phyloP scores from a whole-genome alignment of 2,113 vertebrate species.

The Euleptes europaea region DNA sequence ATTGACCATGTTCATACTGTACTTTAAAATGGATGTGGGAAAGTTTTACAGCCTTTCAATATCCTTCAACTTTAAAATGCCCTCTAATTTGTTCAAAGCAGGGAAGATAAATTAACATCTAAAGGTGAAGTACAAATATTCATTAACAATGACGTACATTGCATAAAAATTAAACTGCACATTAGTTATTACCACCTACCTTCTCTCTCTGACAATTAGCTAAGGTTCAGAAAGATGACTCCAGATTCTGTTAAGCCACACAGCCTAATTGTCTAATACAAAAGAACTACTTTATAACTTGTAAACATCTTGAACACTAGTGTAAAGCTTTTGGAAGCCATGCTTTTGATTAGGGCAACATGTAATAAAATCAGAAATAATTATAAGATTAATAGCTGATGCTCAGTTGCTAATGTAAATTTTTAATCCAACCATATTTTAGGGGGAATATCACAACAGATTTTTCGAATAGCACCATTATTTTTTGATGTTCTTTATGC shows the following conservation, averaged over 20 bases:
- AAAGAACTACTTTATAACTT: not conserved
- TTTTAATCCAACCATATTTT: not conserved
- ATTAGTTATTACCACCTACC: not conserved
- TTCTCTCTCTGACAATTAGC: not conserved
- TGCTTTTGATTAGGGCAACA: not conserved
- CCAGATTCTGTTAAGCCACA: not conserved
- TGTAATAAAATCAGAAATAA: not conserved
- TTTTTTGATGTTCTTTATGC: not conserved
- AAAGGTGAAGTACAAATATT: fast-evolving
- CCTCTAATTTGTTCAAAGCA: not conserved
- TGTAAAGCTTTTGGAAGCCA: fast-evolving
- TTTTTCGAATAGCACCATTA: not conserved
- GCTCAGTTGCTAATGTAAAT: not conserved
- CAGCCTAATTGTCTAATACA: not conserved
- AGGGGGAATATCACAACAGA: not conserved
- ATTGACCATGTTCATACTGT: not conserved
- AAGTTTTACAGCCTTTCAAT: not conserved
- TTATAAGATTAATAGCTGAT: not conserved
- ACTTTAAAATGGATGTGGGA: not conserved
- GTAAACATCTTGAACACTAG: not conserved
- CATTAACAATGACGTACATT: fast-evolving
- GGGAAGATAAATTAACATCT: not conserved
- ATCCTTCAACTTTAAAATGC: not conserved
- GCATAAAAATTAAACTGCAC: not conserved
- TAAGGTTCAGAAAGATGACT: not conserved